Percentiles rank a stretch among this genome's conserved stretches.
Evolutionary conservation across 2,113 vertebrate genomes (phyloP).

Genomic region (Pitta sordida): DNA sequence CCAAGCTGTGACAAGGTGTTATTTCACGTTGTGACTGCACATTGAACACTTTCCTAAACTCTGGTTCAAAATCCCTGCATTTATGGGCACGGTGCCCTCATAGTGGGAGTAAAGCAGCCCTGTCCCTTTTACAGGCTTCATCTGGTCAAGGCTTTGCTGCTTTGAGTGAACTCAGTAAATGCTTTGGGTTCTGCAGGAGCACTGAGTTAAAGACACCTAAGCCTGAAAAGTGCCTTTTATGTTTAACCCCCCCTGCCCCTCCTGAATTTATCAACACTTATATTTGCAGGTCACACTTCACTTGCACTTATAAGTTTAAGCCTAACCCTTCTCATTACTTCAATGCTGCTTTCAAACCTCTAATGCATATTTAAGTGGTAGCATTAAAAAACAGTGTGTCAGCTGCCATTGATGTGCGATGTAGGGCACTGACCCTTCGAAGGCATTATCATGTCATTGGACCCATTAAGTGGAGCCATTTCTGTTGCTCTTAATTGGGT

Average conservation of each 20-base stretch:
- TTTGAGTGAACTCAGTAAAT: neutral
- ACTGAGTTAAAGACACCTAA: neutral
- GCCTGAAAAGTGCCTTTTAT: neutral
- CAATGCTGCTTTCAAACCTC: slow-evolving; percentile 59
- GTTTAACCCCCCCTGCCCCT: neutral
- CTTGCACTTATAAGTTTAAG: slow-evolving; percentile 60
- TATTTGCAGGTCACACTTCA: slow-evolving; percentile 67
- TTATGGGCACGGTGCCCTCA: neutral
- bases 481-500: slow-evolving; percentile 68
- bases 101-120: neutral
- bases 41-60: neutral
- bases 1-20: neutral
- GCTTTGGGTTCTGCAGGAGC: neutral
- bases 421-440: slow-evolving; percentile 64
- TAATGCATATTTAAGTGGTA: slow-evolving; percentile 70
- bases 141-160: neutral
- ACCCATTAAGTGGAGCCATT: slow-evolving; percentile 60
- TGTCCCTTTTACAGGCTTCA: neutral
- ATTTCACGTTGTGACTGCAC: slow-evolving; percentile 1
- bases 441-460: slow-evolving; percentile 63
- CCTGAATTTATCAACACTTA: slow-evolving; percentile 41
- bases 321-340: slow-evolving; percentile 66
- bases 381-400: slow-evolving; percentile 66
- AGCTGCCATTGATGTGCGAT: slow-evolving; percentile 63
- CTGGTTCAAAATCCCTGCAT: neutral